These are phyloP conservation scores for Spheniscus humboldti DNA, from an alignment of 2,797 vertebrate genomes.

Conservation along the genomic window DNA sequence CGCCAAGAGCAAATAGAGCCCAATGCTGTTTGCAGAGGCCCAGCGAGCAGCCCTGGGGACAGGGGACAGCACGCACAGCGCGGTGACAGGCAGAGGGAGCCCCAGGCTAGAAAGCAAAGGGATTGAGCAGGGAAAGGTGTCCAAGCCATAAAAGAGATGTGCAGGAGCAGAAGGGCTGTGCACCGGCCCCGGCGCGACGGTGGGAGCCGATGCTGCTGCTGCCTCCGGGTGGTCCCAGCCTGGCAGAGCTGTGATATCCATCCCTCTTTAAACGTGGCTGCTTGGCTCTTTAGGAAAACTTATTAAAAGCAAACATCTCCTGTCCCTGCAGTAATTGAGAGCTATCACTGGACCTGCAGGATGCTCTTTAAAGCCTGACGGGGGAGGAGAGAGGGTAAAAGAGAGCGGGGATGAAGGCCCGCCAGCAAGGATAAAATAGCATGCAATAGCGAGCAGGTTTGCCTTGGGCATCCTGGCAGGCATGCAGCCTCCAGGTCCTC, in stretches of 20 bases:
- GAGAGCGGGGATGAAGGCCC: background rate
- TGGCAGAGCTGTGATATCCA: background rate
- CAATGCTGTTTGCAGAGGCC: rapidly evolving
- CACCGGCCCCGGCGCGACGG: rapidly evolving
- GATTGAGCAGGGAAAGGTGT: background rate
- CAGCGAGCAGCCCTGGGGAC: background rate
- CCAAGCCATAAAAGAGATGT: background rate
- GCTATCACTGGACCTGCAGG: background rate
- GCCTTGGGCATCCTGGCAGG: conserved; percentile 5
- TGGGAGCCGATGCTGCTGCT: background rate
- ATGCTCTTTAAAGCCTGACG: background rate
- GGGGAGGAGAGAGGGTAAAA: background rate
- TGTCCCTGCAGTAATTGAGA: background rate
- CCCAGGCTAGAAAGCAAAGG: background rate
- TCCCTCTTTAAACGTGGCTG: background rate
- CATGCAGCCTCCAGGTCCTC: background rate
- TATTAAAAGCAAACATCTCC: background rate
- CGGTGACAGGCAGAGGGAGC: conserved; percentile 18
- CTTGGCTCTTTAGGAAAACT: background rate
- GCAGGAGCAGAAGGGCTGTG: background rate
- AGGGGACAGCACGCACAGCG: rapidly evolving
- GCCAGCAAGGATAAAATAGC: background rate
- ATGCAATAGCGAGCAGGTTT: background rate
- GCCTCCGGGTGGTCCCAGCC: background rate
- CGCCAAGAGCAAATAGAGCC: background rate